Conservation (phyloP, 2,797 vertebrate species). For the Hapalemur alaotrensis region DNA sequence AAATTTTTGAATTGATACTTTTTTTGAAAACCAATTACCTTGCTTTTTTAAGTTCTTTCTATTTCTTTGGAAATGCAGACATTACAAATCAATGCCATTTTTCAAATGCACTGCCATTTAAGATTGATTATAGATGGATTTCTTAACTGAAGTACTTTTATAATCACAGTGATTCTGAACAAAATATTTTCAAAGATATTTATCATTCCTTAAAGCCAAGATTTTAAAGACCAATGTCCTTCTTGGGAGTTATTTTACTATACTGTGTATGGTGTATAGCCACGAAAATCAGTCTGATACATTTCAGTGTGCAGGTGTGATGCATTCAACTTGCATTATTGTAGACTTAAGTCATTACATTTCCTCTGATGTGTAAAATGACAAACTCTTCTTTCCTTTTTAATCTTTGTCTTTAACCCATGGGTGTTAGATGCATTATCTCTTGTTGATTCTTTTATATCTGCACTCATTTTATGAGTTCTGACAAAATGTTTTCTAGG, state of each 20-base stretch:
- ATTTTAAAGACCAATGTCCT: conserved; percentile 80
- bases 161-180: conserved; percentile 77
- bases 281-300: conserved; percentile 70
- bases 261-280: conserved; percentile 73
- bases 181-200: conserved; percentile 80
- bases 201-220: conserved; percentile 72
- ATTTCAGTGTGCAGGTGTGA: conserved; percentile 63
- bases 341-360: conserved; percentile 25
- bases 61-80: conserved; percentile 84
- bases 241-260: conserved; percentile 74
- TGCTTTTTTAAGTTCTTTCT: conserved; percentile 86
- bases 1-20: conserved; percentile 86
- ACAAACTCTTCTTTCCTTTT: conserved; percentile 71
- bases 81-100: conserved; percentile 83
- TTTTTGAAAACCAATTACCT: conserved; percentile 84
- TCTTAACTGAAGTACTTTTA: conserved; percentile 85
- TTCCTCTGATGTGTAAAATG: not conserved
- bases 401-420: conserved; percentile 77
- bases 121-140: conserved; percentile 79
- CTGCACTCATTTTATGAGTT: conserved; percentile 42
- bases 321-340: conserved; percentile 54
- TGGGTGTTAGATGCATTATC: not conserved
- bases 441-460: conserved; percentile 14
- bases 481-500: conserved; percentile 54
- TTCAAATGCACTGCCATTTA: conserved; percentile 85